phyloP scores from a whole-genome alignment of 2,113 vertebrate genomes.

The Centropus bengalensis region DNA sequence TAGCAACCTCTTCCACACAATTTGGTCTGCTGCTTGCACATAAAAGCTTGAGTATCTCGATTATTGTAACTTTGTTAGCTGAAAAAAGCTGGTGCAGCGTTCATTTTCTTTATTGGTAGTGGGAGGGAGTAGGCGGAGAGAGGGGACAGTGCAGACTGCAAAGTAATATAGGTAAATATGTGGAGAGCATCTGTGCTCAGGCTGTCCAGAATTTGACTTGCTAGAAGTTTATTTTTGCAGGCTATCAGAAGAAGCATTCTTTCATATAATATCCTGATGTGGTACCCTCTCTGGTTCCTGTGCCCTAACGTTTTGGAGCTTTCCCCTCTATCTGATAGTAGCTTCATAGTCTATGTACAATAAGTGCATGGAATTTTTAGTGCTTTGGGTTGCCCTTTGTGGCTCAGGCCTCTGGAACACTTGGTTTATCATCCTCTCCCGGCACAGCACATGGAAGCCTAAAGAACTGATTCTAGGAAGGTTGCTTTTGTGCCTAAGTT shows the following conservation, averaged over 20 bases:
- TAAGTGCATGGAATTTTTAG: background rate
- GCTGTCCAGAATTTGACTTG: constrained; percentile 55
- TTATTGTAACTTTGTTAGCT: constrained; percentile 77
- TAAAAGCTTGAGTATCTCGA: constrained; percentile 79
- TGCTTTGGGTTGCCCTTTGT: background rate
- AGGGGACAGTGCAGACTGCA: constrained; percentile 38
- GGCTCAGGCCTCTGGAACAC: constrained; percentile 27
- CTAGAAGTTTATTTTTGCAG: constrained; percentile 71
- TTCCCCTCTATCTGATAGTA: constrained; percentile 13
- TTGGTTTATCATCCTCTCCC: constrained; percentile 10
- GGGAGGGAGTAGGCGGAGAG: background rate
- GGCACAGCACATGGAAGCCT: background rate
- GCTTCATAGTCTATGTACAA: constrained; percentile 2
- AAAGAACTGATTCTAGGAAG: background rate
- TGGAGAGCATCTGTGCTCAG: constrained; percentile 29
- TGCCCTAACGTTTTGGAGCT: background rate
- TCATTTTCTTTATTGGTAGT: constrained; percentile 66
- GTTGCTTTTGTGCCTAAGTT: background rate
- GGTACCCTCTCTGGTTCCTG: background rate
- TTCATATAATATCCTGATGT: constrained; percentile 52
- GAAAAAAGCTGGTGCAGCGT: constrained; percentile 71
- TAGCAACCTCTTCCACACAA: constrained; percentile 85
- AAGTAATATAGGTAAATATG: constrained; percentile 64
- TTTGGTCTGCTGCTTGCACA: constrained; percentile 80
- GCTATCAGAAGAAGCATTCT: constrained; percentile 56